Base-by-base conservation (phyloP, 2,888 invertebrate genomes). In the Heteromurus nitidus region DNA sequence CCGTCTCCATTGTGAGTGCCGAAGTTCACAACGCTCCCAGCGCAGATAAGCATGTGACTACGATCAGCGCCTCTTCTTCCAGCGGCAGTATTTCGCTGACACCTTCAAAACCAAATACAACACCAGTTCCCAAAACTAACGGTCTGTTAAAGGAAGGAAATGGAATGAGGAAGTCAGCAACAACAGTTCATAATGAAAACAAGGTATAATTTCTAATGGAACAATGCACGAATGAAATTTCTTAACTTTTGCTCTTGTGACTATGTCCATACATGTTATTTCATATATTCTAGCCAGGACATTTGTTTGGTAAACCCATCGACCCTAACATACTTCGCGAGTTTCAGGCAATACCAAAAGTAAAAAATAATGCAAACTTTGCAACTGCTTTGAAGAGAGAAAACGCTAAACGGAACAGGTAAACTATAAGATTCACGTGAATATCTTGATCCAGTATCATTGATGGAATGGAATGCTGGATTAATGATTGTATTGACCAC, bases 331-430 rank as follows among this genome's bases (percentile, higher is more conserved):
- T 96, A 26, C 87, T 89, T 26, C 93, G 94, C 89, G 96, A 96
- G 88, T 96, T 95, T 91, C 96, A 96, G 89, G 93, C 94, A 88
- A 94, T 96, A 88, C 93, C 93, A 0, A 94, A 94, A 87, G 91
- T 93, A 55, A 93, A 94, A 85, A 91, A 91, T 64, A 92, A 92
- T 87, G 92, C 93, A 3, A 93, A 93, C 85, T 93, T 93, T 88
- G 91, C 92, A 2, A 94, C 94, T 5, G 96, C 96, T 0, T 89
- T 93, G 76, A 90, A 93, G 82, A 92, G 94, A 5, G 95, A 95
- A 88, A 95, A 92, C 88, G 87, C 89, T 24, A 86, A 88, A 24
- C 88, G 91, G 64, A 92, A 92, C 87, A 89, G 92, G 88, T 89
- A 87, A 31, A n/a, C n/a, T n/a, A n/a, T n/a, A n/a, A n/a, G n/a